Conservation (phyloP, 1,140 invertebrate genomes). For the Lepeophtheirus salmonis region DNA sequence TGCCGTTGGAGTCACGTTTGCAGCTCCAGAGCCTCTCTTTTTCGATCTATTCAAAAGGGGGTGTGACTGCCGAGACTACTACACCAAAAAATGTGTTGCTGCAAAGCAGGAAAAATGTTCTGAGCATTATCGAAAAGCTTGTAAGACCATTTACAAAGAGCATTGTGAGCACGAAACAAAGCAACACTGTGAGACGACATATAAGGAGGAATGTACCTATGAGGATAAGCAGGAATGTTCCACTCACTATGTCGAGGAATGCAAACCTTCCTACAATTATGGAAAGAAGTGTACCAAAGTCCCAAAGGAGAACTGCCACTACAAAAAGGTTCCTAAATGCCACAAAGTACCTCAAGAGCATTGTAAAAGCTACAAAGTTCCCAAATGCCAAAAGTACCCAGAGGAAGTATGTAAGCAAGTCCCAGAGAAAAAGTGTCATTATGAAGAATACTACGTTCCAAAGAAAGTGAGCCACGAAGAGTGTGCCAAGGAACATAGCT, state of each 20-base stretch:
- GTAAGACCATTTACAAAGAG: constrained; percentile 1
- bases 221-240: constrained; percentile 5
- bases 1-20: too few species aligned
- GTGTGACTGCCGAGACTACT: constrained; percentile 5
- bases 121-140: not conserved
- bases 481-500: not conserved
- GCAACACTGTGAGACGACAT: constrained; percentile 4
- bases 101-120: not conserved
- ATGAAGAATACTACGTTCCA: not conserved
- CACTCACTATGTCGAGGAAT: not conserved
- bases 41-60: too few species aligned
- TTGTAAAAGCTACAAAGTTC: constrained; percentile 3
- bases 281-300: constrained; percentile 7
- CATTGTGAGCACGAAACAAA: constrained; percentile 1
- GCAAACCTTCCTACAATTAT: constrained; percentile 7
- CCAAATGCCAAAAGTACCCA: constrained; percentile 1
- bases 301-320: constrained; percentile 8
- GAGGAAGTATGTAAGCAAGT: not conserved
- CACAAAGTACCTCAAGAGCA: constrained; percentile 11
- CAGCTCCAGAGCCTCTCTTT: too few species aligned
- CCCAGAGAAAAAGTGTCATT: constrained; percentile 6
- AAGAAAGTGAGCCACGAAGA: not conserved
- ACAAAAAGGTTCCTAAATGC: not conserved
- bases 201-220: constrained; percentile 4
- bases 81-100: not conserved